Conservation (phyloP, 2,888 invertebrate genomes). For the Pyrrhosoma nymphula region DNA sequence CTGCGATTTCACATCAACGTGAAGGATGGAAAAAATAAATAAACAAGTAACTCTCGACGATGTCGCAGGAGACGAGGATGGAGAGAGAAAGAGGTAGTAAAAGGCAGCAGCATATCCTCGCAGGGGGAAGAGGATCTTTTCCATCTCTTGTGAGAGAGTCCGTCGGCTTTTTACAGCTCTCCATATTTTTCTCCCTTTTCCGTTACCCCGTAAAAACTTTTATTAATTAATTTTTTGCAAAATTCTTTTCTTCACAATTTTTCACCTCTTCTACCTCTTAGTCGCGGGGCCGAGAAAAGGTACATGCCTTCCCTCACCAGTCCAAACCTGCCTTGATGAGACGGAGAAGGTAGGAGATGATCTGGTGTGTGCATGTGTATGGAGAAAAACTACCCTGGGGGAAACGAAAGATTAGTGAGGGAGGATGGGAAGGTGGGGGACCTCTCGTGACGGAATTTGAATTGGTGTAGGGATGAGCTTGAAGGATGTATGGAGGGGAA, state of each 20-base stretch:
- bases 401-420: not conserved
- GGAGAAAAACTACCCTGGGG: not conserved
- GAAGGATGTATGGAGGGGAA: not conserved
- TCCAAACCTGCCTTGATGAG: not conserved
- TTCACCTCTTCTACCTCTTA: too few relatives aligned
- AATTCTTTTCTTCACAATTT: too few relatives aligned
- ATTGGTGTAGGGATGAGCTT: not conserved
- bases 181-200: too few relatives aligned
- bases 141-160: not conserved
- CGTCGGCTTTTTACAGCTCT: not conserved
- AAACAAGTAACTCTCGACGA: slow-evolving; percentile 12
- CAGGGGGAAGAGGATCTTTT: not conserved
- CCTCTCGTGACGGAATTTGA: slow-evolving; percentile 7
- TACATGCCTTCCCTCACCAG: not conserved
- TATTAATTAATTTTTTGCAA: not conserved
- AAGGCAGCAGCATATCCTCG: too few relatives aligned
- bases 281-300: not conserved
- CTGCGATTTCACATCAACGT: slow-evolving; percentile 5
- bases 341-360: not conserved
- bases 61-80: not conserved
- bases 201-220: not conserved
- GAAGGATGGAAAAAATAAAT: not conserved
- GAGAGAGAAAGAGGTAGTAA: not conserved
- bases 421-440: too few relatives aligned
- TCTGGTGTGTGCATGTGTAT: not conserved